Evolutionary conservation across 2,113 vertebrate species (phyloP).

Genomic region (Phycodurus eques): DNA sequence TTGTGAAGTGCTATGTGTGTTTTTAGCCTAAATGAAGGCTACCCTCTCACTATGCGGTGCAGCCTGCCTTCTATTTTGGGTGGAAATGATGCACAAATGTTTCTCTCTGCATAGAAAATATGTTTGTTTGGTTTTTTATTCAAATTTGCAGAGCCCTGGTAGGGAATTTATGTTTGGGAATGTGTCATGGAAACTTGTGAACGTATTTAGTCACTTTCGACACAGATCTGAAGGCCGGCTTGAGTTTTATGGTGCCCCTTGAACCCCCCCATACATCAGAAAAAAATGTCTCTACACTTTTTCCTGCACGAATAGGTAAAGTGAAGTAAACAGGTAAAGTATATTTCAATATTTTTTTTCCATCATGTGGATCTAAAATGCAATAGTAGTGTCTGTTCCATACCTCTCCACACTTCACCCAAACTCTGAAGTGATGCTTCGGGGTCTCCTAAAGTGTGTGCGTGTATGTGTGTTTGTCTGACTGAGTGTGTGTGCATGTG

Average conservation of each 20-base stretch:
- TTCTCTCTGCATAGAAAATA: constrained; percentile 52
- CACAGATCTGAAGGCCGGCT: background rate
- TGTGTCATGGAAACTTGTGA: background rate
- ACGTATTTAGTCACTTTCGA: background rate
- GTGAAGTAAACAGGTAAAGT: no score
- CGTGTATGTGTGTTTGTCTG: no score
- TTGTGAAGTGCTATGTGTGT: constrained; percentile 33
- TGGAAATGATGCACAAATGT: constrained; percentile 71
- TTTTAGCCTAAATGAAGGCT: constrained; percentile 29
- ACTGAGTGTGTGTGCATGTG: background rate
- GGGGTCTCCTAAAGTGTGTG: no score
- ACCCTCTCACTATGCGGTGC: constrained; percentile 60
- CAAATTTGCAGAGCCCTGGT: constrained; percentile 21
- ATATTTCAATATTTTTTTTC: no score
- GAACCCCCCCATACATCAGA: background rate
- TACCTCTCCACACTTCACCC: background rate
- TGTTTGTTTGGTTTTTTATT: background rate
- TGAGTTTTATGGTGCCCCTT: constrained; percentile 8
- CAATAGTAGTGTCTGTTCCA: no score
- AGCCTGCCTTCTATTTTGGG: constrained; percentile 64
- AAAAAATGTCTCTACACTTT: no score
- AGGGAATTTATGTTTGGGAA: background rate
- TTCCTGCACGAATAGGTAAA: background rate
- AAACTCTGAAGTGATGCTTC: background rate
- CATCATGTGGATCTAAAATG: no score